Base-by-base conservation (phyloP, 2,888 invertebrate species). In the Drosophila nr. perissopoda region DNA sequence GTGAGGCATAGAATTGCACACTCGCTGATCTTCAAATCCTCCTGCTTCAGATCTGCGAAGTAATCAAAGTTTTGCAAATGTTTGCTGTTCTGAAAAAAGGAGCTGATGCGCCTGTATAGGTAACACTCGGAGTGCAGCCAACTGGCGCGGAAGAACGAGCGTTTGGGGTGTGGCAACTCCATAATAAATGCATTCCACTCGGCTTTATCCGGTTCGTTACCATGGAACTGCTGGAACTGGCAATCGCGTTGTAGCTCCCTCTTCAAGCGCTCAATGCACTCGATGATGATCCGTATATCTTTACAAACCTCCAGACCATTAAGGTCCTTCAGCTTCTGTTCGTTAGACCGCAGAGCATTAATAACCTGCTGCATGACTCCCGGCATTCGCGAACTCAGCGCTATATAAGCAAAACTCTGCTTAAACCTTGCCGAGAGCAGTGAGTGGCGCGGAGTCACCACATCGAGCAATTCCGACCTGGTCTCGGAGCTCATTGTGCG, bases 121-220 rank as follows among this genome's bases (percentile, higher is more conserved):
- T 98, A 99, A 90, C 98, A 98, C 93, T 99, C 99, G 0, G 96
- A 95, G 89, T 97, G 96, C 0, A 99, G 94, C 99, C 99, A 99
- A 0, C 95, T 94, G 49, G 96, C 95, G 7, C 95, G 95, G 91
- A 97, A 99, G 94, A 95, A 96, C 0, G 94, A 92, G 2, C 69
- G 68, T 38, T 91, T 92, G 0, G 91, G 91, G 0, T 59, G 69
- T 0, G 87, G 84, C 0, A 95, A 92, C 89, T 95, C 92, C 5
- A 40, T 7, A 29, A 97, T 92, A 85, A 95, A 96, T 0, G 94
- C 81, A 66, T 92, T 92, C 92, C 92, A 92, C 21, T 88, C 68
- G 10, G 76, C 76, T 51, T 84, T 90, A 56, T 92, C 92, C 7
- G 91, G 83, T 27, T 92, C 92, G 42, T 81, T 74, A 42, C 89